Evolutionary conservation across 2,113 vertebrate genomes (phyloP).

Genomic region (Sinosuthora webbiana): DNA sequence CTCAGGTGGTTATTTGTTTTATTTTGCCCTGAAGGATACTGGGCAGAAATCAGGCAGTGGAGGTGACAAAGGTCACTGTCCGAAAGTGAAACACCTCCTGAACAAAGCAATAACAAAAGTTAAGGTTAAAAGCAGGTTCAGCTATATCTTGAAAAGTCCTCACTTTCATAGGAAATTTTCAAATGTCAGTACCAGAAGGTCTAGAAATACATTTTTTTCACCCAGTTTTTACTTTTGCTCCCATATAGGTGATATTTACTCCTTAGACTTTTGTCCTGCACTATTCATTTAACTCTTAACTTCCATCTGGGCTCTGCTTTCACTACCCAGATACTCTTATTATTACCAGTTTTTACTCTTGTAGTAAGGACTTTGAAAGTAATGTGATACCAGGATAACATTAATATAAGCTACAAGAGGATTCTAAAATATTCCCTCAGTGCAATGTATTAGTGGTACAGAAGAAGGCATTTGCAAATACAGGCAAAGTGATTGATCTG

Average conservation of each 20-base stretch:
- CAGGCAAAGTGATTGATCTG: constrained; percentile 48
- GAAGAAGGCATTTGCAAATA: constrained; percentile 32
- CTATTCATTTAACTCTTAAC: background rate
- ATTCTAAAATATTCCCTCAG: background rate
- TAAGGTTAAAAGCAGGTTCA: background rate
- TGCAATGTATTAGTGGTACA: background rate
- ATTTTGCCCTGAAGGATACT: background rate
- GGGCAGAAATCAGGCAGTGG: accelerated
- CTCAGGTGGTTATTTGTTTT: background rate
- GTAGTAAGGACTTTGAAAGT: background rate
- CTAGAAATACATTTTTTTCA: background rate
- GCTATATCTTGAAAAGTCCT: background rate
- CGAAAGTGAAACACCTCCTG: background rate
- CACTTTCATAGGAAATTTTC: background rate
- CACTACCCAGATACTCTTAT: background rate
- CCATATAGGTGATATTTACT: background rate
- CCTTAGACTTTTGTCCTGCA: background rate
- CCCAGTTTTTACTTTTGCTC: background rate
- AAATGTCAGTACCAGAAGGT: background rate
- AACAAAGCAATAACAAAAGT: background rate
- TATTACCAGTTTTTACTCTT: background rate
- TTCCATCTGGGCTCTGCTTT: background rate
- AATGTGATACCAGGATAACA: background rate
- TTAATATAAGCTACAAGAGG: background rate
- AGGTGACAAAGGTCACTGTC: background rate